phyloP scores from a whole-genome alignment of 2,888 invertebrate species.

The Neuroscelio doddi region DNA sequence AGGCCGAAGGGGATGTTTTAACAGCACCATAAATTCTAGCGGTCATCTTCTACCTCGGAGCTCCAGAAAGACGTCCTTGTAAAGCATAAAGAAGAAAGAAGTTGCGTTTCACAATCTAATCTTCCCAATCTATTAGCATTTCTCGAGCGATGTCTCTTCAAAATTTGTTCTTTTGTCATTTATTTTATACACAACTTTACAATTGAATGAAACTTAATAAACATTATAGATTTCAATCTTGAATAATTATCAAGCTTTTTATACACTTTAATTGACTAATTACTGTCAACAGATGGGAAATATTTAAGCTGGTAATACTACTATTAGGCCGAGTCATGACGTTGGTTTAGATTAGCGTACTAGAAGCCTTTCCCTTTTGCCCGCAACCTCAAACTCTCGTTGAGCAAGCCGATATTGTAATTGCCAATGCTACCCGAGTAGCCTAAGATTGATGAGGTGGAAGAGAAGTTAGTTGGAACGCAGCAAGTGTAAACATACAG shows the following conservation, averaged over 20 bases:
- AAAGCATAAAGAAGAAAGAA: slow-evolving; percentile 51
- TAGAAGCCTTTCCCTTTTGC: slow-evolving; percentile 64
- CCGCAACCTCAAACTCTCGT: slow-evolving; percentile 67
- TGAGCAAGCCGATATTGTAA: slow-evolving; percentile 71
- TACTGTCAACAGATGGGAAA: slow-evolving; percentile 68
- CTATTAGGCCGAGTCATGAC: slow-evolving; percentile 44
- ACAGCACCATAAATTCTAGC: slow-evolving; percentile 65
- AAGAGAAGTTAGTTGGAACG: slow-evolving; percentile 64
- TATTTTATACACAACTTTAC: too few species aligned
- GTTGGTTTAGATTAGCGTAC: slow-evolving; percentile 59
- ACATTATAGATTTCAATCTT: too few species aligned
- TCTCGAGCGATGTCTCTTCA: too few species aligned
- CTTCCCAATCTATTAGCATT: slow-evolving; percentile 22
- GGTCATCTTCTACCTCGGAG: slow-evolving; percentile 66
- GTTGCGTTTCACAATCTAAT: slow-evolving; percentile 55
- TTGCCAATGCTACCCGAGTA: slow-evolving; percentile 68
- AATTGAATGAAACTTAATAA: too few species aligned
- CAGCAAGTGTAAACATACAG: slow-evolving; percentile 61
- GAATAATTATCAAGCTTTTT: slow-evolving; percentile 1
- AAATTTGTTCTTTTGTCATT: too few species aligned
- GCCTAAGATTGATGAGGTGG: slow-evolving; percentile 70
- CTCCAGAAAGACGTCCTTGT: slow-evolving; percentile 60
- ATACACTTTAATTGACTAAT: slow-evolving; percentile 69
- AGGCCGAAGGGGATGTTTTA: slow-evolving; percentile 62
- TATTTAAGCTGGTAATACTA: slow-evolving; percentile 63